Evolutionary conservation across 1,140 invertebrate species (phyloP).

Genomic region (Ganaspis sp.): DNA sequence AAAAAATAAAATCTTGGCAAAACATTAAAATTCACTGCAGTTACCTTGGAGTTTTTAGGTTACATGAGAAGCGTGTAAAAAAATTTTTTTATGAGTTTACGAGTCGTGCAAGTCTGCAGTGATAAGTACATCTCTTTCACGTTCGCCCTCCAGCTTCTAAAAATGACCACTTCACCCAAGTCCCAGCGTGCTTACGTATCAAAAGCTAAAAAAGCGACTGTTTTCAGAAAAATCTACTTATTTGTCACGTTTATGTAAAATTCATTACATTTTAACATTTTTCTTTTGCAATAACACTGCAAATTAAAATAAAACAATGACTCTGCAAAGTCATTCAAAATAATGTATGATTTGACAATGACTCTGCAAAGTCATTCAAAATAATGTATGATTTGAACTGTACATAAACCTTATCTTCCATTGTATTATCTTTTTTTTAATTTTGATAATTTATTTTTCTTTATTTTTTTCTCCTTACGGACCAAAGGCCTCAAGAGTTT

Average conservation of each 20-base stretch:
- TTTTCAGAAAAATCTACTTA: not conserved
- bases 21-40: not conserved
- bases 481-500: too few species aligned
- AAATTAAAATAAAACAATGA: too few species aligned
- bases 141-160: not conserved
- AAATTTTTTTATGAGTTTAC: not conserved
- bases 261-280: too few species aligned
- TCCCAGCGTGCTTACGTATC: not conserved
- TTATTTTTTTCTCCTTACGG: too few species aligned
- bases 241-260: not conserved
- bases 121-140: constrained; percentile 6
- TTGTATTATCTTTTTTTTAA: too few species aligned
- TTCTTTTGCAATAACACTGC: too few species aligned
- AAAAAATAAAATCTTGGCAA: not conserved
- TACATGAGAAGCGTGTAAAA: not conserved
- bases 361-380: too few species aligned
- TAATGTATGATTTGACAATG: too few species aligned
- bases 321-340: too few species aligned
- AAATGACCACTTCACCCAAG: constrained; percentile 4
- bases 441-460: too few species aligned
- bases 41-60: not conserved
- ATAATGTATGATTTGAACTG: too few species aligned
- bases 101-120: not conserved
- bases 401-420: too few species aligned
- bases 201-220: not conserved